Base-by-base conservation (phyloP, 2,888 invertebrate genomes). In the Alcis repandata region DNA sequence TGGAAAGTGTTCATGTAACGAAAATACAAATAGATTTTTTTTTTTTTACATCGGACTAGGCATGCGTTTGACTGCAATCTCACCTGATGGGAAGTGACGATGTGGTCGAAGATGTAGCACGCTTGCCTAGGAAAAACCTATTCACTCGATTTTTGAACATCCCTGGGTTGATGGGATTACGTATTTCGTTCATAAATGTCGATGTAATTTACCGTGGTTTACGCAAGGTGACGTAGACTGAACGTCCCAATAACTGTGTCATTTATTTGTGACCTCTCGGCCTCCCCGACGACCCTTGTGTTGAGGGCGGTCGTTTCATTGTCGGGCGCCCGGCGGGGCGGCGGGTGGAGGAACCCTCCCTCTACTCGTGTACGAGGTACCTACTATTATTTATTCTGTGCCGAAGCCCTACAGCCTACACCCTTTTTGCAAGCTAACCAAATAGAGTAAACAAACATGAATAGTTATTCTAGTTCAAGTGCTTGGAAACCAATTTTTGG, bases 191-290 rank as follows among this genome's bases (percentile, higher is more conserved):
- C 40, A 20, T 45, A 1, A 8, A 32, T 48, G 48, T 48, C 15
- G 32, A 22, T n/a, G 11, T 46, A 46, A 46, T 22, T 27, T 32
- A 15, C 43, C 52, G 27, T 22, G 41, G 41, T 38, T 53, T 45
- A 43, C 46, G 45, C 33, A 38, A 54, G 61, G 43, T 62, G 33
- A 41, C 56, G n/a, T 56, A 56, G 57, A 63, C 56, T 57, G 51
- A 60, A 54, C 58, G 56, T 66, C 59, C 56, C 62, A 67, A 71
- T 68, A 70, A 63, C 58, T 57, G 66, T 66, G 66, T 71, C 66
- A 71, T 65, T 67, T 73, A 73, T 71, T 69, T 71, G 71, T 68
- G 73, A 73, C 69, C 70, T 70, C 70, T 66, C 68, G 70, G 68
- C 64, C 70, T 71, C 66, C 49, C 52, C 59, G 49, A 59, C 70